A percentile compares a stretch with the other conserved stretches of the same genome.
These are phyloP conservation scores for Psilopsiagon aurifrons DNA, from an alignment of 2,113 vertebrate genomes.

Conservation along the genomic window DNA sequence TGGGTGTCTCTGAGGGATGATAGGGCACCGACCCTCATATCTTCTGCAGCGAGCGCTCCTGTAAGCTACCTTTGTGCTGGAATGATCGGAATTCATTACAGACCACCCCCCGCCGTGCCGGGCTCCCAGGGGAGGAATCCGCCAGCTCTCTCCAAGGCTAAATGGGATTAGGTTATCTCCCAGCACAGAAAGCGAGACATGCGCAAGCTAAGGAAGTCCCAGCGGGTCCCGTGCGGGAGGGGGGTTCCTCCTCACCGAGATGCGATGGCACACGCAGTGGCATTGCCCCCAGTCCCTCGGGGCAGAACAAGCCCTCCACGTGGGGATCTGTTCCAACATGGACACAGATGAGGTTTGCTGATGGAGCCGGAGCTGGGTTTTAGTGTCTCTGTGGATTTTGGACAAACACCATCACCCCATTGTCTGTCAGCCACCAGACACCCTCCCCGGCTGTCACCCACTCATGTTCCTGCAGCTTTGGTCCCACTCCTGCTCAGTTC, in stretches of 20 bases:
- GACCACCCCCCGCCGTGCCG: background rate
- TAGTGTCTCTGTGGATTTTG: rapidly evolving
- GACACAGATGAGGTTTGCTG: rapidly evolving
- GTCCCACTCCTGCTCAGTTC: background rate
- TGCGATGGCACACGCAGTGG: rapidly evolving
- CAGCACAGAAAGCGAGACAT: background rate
- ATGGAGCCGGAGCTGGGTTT: no score
- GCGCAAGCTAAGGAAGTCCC: background rate
- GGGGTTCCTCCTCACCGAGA: background rate
- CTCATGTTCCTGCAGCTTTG: rapidly evolving
- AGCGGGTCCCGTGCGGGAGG: rapidly evolving
- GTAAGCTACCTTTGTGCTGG: slow-evolving; percentile 52
- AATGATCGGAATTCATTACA: slow-evolving; percentile 61
- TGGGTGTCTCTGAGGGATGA: slow-evolving; percentile 50
- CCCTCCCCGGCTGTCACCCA: background rate
- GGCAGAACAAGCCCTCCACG: background rate
- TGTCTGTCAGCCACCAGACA: rapidly evolving
- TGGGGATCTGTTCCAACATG: background rate
- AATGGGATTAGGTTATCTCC: slow-evolving; percentile 51
- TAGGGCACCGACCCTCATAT: slow-evolving; percentile 58
- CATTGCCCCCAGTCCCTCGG: rapidly evolving
- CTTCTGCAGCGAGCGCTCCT: slow-evolving; percentile 19
- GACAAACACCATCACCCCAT: rapidly evolving
- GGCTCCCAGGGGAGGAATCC: slow-evolving; percentile 40
- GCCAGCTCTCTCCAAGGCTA: background rate